Base-by-base conservation (phyloP, 2,797 vertebrate genomes). In the Uromys caudimaculatus region DNA sequence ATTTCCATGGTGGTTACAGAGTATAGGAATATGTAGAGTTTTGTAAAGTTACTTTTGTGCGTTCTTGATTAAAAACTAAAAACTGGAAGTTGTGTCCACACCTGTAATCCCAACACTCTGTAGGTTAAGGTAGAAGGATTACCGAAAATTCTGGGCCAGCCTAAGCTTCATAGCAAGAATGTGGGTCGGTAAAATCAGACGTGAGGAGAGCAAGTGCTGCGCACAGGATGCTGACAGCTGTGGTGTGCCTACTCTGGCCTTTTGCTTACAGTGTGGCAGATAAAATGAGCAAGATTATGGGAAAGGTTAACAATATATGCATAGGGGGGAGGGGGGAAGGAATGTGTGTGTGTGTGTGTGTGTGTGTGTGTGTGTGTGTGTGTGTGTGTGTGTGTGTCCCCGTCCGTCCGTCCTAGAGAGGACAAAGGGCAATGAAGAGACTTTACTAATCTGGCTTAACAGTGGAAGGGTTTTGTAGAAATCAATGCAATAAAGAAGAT, bases 361-460 rank as follows among this genome's bases (percentile, higher is more conserved):
- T 89, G 21, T 60, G 3, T 58, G 24, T 83, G n/a, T n/a, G n/a
- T n/a, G n/a, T n/a, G n/a, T 58, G 50, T 52, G 50, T 52, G 56
- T 58, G 58, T 23, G 58, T 58, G 58, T 58, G 56, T 38, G 27
- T 75, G 6, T 89, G 21, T 60, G 3, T 58, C n/a, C n/a, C n/a
- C n/a, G n/a, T n/a, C n/a, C n/a, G n/a, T n/a, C n/a, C n/a, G n/a
- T n/a, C n/a, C n/a, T n/a, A 29, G 81, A 83, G n/a, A 85, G 10
- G 56, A 8, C 29, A 44, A 73, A 91, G n/a, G 78, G 52, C 38
- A 58, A 1, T 67, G 35, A 56, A 87, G 29, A 85, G 58, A 94
- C 90, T 93, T 88, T 85, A 6, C 3, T 88, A 60, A n/a, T 96
- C 24, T 91, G 1, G 47, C 81, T 91, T 96, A 86, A 77, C 24